phyloP scores from a whole-genome alignment of 2,888 invertebrate species.

The Iselma pallidipennis region DNA sequence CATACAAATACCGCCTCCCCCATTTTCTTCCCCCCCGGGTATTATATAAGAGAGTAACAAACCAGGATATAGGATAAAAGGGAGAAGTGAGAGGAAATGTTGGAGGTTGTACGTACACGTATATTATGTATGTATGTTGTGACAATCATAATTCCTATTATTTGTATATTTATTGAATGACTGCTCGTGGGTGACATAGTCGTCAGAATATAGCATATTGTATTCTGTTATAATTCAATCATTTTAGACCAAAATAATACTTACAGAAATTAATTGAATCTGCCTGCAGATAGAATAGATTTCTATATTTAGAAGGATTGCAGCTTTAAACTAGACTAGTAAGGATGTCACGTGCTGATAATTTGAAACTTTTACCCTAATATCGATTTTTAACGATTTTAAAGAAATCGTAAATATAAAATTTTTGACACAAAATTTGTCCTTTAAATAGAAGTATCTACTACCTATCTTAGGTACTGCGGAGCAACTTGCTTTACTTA shows the following conservation, averaged over 20 bases:
- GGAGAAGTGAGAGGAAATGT: conserved; percentile 30
- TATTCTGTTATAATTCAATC: not conserved
- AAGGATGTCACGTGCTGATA: too few species aligned
- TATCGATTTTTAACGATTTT: too few species aligned
- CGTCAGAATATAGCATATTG: not conserved
- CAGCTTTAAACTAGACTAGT: too few species aligned
- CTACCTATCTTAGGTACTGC: too few species aligned
- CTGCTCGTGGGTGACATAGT: not conserved
- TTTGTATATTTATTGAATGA: conserved; percentile 29
- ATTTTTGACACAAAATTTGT: too few species aligned
- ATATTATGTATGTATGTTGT: conserved; percentile 49
- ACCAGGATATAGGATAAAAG: conserved; percentile 14
- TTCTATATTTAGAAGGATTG: not conserved
- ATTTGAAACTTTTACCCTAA: too few species aligned
- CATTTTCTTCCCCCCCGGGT: conserved; percentile 31
- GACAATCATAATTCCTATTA: conserved; percentile 52
- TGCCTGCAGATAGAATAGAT: not conserved
- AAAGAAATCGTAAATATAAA: too few species aligned
- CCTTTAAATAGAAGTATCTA: too few species aligned
- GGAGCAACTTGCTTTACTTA: too few species aligned
- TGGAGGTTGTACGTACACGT: conserved; percentile 39
- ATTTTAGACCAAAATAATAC: not conserved
- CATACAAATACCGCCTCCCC: conserved; percentile 12
- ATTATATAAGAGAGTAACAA: conserved; percentile 5
- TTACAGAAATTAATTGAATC: not conserved